Evolutionary conservation across 2,113 vertebrate genomes (phyloP).

Genomic region (Hippoglossus stenolepis): DNA sequence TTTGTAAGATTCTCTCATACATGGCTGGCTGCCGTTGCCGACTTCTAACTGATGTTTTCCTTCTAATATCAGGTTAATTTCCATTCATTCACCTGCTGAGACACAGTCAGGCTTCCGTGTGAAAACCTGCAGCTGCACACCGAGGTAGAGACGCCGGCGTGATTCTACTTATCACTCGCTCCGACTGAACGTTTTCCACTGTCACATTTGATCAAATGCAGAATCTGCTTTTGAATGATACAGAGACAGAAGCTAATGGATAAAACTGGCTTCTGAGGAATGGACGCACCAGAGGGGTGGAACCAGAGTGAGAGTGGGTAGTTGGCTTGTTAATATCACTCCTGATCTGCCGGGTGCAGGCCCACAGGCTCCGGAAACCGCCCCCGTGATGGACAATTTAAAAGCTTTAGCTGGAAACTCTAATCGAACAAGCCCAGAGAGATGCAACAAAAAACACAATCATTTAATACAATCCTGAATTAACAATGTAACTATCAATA

Average conservation of each 20-base stretch:
- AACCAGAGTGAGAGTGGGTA: too few species aligned
- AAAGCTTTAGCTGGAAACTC: too few species aligned
- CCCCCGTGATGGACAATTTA: too few species aligned
- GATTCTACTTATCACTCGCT: conserved; percentile 16
- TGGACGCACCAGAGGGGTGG: not conserved
- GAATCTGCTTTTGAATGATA: conserved; percentile 9
- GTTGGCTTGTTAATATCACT: too few species aligned
- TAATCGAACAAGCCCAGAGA: too few species aligned
- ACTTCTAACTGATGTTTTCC: conserved; percentile 10
- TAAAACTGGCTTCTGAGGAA: not conserved
- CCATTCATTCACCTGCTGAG: not conserved
- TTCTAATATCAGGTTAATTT: conserved; percentile 17
- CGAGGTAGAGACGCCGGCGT: not conserved
- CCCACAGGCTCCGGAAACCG: too few species aligned
- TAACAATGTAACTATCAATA: too few species aligned
- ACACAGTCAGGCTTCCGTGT: not conserved
- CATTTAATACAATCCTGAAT: too few species aligned
- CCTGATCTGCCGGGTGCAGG: too few species aligned
- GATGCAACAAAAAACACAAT: too few species aligned
- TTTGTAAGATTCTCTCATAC: conserved; percentile 14
- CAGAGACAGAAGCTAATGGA: not conserved
- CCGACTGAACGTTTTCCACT: not conserved
- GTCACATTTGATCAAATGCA: conserved; percentile 9
- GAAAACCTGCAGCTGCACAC: not conserved
- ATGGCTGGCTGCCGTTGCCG: conserved; percentile 18